Evolutionary conservation across 2,888 invertebrate genomes (phyloP), one percentile per base, ranked within the genome.

Genomic region (Cheiracanthium punctorium): DNA sequence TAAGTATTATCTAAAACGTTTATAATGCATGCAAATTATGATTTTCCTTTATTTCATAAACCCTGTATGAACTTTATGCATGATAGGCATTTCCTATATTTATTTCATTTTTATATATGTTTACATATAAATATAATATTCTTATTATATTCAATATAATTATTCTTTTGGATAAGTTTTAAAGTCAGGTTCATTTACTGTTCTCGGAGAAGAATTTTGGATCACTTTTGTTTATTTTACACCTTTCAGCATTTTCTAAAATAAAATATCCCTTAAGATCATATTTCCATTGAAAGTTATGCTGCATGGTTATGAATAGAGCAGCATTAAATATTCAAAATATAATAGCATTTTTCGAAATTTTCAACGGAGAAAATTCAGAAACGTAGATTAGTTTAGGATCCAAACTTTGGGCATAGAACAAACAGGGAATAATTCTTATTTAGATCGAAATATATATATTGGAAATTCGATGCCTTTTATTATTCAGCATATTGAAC

Each of bases 291-390:
- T 58, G 20, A 58, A 58, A 58, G 20, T 58, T 58, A 58, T 24
- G 58, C 48, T n/a, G 2, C 14, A 10, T 17, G 1, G 48, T 17
- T 58, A 24, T 58, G 58, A 12, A 58, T 58, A 17, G 4, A 24
- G 24, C 24, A 24, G 20, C 24, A 58, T 58, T 58, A 58, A 24
- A 24, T 58, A 58, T 58, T 58, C 58, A 24, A 24, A 58, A 58
- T 24, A 58, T 58, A 58, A 58, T 58, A 58, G 58, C 58, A 58
- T 58, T 58, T 58, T 58, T 17, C 24, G 58, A 24, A 24, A 58
- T 7, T 58, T 58, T 17, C 24, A 17, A 17, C 58, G 24, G 24
- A 24, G 5, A 17, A 48, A 48, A 58, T 20, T 58, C 24, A 58
- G 24, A 58, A 24, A 17, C 24, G 24, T 24, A 7, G 58, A 58